Evolutionary conservation across 2,888 invertebrate genomes (phyloP).

Genomic region (Ennomos quercinarius): DNA sequence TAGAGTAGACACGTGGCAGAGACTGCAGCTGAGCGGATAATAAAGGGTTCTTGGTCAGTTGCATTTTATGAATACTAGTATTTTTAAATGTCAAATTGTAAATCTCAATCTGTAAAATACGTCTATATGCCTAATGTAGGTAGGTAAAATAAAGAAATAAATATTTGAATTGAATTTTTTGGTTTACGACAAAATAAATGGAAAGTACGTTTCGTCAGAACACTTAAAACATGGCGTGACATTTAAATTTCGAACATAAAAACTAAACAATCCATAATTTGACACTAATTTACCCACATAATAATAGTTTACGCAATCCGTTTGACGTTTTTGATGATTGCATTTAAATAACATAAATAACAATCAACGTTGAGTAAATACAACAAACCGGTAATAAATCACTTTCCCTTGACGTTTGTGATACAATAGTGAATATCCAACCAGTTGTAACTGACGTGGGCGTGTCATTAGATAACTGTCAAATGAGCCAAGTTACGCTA

Average conservation of each 20-base stretch:
- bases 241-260: slow-evolving; percentile 10
- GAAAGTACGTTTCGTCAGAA: not conserved
- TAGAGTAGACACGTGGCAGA: slow-evolving; percentile 53
- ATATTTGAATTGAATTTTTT: no score
- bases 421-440: slow-evolving; percentile 33
- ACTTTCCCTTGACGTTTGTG: slow-evolving; percentile 44
- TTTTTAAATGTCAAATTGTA: slow-evolving; percentile 25
- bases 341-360: slow-evolving; percentile 21
- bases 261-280: slow-evolving; percentile 14
- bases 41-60: slow-evolving; percentile 29
- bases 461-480: slow-evolving; percentile 41
- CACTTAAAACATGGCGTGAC: slow-evolving; percentile 1
- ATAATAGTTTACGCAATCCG: slow-evolving; percentile 16
- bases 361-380: slow-evolving; percentile 28
- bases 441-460: slow-evolving; percentile 33
- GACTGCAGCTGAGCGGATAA: slow-evolving; percentile 31
- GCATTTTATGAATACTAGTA: slow-evolving; percentile 19
- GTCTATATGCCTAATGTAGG: no score
- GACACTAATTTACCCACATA: slow-evolving; percentile 16
- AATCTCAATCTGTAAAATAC: no score
- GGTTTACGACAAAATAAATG: no score
- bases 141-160: no score
- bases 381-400: slow-evolving; percentile 39
- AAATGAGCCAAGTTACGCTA: slow-evolving; percentile 31
- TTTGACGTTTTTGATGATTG: slow-evolving; percentile 14